phyloP scores from a whole-genome alignment of 2,888 invertebrate genomes.

The Adelognathus sp. region DNA sequence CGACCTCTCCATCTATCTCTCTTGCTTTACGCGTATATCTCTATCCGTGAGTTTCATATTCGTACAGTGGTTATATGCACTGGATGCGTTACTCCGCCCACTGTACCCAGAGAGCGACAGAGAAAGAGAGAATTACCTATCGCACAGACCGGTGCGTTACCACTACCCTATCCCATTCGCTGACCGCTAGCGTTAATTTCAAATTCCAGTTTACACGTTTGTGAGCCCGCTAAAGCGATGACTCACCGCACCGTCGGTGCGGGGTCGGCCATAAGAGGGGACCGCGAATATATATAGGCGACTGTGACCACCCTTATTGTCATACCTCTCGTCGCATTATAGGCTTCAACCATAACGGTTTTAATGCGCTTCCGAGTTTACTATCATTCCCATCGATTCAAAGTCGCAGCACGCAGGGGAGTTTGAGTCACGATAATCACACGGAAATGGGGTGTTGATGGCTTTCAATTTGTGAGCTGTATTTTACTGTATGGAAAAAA shows the following conservation, averaged over 20 bases:
- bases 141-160: constrained; percentile 5
- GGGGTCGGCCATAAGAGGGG: too few relatives aligned
- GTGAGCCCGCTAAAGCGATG: constrained; percentile 30
- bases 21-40: background rate
- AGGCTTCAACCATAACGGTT: background rate
- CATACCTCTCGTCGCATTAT: background rate
- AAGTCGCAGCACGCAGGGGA: background rate
- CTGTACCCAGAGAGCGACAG: constrained; percentile 31
- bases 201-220: constrained; percentile 54
- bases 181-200: constrained; percentile 43
- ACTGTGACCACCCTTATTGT: constrained; percentile 1
- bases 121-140: too few relatives aligned
- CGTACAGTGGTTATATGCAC: constrained; percentile 7
- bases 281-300: background rate
- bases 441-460: background rate
- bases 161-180: background rate
- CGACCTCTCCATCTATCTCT: constrained; percentile 6
- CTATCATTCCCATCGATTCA: constrained; percentile 10
- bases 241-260: constrained; percentile 23
- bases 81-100: constrained; percentile 25
- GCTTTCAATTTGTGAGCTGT: background rate
- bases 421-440: background rate
- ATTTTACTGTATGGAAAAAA: background rate
- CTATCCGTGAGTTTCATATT: constrained; percentile 38
- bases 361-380: background rate